Conservation (phyloP, 2,888 invertebrate species). For the Polymixis lichenea region DNA sequence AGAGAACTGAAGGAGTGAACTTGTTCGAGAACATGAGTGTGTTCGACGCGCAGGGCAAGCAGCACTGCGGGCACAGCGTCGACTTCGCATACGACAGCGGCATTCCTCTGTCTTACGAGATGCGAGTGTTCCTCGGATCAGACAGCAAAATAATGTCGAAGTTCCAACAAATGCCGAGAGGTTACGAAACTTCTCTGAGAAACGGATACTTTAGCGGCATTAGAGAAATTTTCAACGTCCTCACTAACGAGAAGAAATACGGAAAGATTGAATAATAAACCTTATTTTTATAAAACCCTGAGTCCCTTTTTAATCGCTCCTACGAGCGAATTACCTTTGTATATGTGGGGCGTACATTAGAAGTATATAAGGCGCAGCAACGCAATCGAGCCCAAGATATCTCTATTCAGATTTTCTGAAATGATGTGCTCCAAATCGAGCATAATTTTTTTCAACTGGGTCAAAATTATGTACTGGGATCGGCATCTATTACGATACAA, state of each 20-base stretch:
- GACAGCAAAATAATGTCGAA: conserved; percentile 75
- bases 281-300: conserved; percentile 45
- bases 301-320: conserved; percentile 61
- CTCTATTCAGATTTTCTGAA: conserved; percentile 53
- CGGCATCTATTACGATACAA: conserved; percentile 85
- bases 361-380: conserved; percentile 63
- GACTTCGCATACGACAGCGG: conserved; percentile 79
- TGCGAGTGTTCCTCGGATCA: conserved; percentile 82
- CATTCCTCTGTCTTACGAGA: conserved; percentile 78
- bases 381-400: conserved; percentile 46
- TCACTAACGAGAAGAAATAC: conserved; percentile 74
- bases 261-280: conserved; percentile 64
- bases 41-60: conserved; percentile 73
- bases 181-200: conserved; percentile 77
- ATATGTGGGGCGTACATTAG: conserved; percentile 63
- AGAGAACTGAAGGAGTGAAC: conserved; percentile 76
- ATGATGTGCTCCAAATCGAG: conserved; percentile 69
- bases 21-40: conserved; percentile 79
- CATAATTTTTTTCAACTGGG: conserved; percentile 79
- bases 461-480: conserved; percentile 82
- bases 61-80: conserved; percentile 84
- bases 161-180: conserved; percentile 81
- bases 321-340: conserved; percentile 51
- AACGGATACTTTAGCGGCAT: conserved; percentile 82
- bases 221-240: conserved; percentile 78